Base-by-base conservation (phyloP, 64 coral and sea anemone species). In the Trachythela sp. region DNA sequence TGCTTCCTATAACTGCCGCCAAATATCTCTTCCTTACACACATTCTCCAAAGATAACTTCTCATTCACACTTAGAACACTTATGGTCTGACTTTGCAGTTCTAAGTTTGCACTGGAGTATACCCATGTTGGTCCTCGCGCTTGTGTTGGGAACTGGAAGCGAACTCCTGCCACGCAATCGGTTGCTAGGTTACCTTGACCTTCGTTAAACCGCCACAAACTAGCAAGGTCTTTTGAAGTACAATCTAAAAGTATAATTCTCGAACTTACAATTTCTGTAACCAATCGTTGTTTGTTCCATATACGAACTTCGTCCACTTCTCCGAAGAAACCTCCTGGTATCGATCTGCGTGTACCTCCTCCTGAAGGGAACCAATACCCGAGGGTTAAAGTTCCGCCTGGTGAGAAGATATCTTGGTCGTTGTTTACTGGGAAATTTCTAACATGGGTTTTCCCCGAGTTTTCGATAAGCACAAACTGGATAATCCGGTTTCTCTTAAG, bases 141-240 rank as follows among this genome's bases (percentile, higher is more conserved):
- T 22, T 88, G 85, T 1, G 91, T 90, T 9, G 91, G 93, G 8
- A 98, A 85, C 6, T 27, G 38, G 48, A 98, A 91, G 17, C 92
- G 88, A 13, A 89, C 95, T 29, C 59, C 71, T 51, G 95, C 92
- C 33, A 98, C 86, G 85, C 95, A 94, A 43, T 98, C 95, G 7
- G 70, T 64, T 4, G 93, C 95, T 45, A 94, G 52, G 15, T 24
- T 83, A 45, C 95, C 95, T 87, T 94, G 39, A 8, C 95, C 95
- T 93, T 98, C 95, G 59, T 98, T 87, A 58, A 98, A 94, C 32
- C 94, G 94, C 95, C 95, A 98, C 27, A 98, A 90, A 87, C 84
- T 94, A 70, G 95, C 91, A 50, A 98, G 89, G 71, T 48, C 52
- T 83, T 52, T 64, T 30, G 31, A 40, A 1, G 38, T 86, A 70